These are phyloP conservation scores for Lamprologus sp. DNA, from an alignment of 2,113 vertebrate species.

Conservation along the genomic window DNA sequence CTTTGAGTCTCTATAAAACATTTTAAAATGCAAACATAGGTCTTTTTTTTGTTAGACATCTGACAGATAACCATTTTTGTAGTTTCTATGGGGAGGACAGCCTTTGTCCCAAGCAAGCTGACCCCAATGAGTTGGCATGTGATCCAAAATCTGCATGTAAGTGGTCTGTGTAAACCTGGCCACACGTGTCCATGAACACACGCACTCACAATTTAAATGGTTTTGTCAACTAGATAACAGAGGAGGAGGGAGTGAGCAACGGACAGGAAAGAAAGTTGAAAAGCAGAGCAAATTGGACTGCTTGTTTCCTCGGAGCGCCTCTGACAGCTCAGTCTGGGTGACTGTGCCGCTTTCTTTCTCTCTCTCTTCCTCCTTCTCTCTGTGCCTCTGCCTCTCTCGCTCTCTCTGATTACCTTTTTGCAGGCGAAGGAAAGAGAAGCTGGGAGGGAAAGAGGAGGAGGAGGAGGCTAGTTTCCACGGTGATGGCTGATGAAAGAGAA, in stretches of 20 bases:
- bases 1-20: not conserved
- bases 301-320: slow-evolving; percentile 63
- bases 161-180: not conserved
- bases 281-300: slow-evolving; percentile 63
- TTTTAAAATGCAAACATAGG: not conserved
- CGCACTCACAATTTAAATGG: slow-evolving; percentile 3
- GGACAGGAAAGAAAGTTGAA: slow-evolving; percentile 40
- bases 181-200: not conserved
- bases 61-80: not conserved
- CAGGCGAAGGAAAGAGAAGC: slow-evolving; percentile 10
- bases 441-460: not conserved
- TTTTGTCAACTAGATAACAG: slow-evolving; percentile 35
- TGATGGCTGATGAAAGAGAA: slow-evolving; percentile 65
- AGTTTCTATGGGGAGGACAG: not conserved
- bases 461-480: slow-evolving; percentile 56
- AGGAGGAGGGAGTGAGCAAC: slow-evolving; percentile 15
- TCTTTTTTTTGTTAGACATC: not conserved
- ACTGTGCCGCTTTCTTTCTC: slow-evolving; percentile 32
- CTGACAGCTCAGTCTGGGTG: slow-evolving; percentile 62
- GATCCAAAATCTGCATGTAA: not conserved
- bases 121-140: slow-evolving; percentile 10
- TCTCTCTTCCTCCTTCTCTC: not conserved
- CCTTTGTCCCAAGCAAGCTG: not conserved
- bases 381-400: slow-evolving; percentile 25
- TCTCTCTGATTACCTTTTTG: slow-evolving; percentile 56